These are phyloP conservation scores for Peromyscus leucopus DNA, from an alignment of 2,113 vertebrate genomes.

Conservation along the genomic window DNA sequence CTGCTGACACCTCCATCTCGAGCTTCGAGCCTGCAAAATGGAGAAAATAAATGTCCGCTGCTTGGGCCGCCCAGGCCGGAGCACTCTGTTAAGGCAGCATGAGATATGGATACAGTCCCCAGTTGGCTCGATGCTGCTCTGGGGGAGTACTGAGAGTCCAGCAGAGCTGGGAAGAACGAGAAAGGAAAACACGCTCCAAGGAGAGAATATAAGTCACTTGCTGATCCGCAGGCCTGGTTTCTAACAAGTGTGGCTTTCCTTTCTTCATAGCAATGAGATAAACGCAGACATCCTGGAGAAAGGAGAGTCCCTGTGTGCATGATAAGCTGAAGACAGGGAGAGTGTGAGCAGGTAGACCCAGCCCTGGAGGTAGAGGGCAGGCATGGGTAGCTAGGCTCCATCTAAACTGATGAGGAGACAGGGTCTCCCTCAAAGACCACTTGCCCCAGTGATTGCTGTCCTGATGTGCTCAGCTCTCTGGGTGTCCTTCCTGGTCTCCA, in stretches of 20 bases:
- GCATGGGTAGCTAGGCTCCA: rapidly evolving
- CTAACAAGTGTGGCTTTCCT: background rate
- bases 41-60: background rate
- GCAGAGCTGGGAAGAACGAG: background rate
- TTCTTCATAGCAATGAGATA: background rate
- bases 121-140: rapidly evolving
- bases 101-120: background rate
- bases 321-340: background rate
- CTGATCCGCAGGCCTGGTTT: background rate
- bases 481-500: background rate
- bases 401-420: rapidly evolving
- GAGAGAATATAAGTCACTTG: too few species aligned
- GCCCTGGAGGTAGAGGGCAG: rapidly evolving
- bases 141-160: background rate
- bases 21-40: background rate
- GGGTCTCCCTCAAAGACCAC: rapidly evolving
- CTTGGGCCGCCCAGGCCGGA: background rate
- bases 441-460: rapidly evolving
- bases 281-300: background rate
- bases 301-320: background rate
- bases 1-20: background rate
- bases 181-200: background rate
- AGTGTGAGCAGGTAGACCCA: rapidly evolving
- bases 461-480: too few species aligned
- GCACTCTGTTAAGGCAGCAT: background rate